phyloP scores from a whole-genome alignment of 1,140 invertebrate genomes.

The Pantala flavescens region DNA sequence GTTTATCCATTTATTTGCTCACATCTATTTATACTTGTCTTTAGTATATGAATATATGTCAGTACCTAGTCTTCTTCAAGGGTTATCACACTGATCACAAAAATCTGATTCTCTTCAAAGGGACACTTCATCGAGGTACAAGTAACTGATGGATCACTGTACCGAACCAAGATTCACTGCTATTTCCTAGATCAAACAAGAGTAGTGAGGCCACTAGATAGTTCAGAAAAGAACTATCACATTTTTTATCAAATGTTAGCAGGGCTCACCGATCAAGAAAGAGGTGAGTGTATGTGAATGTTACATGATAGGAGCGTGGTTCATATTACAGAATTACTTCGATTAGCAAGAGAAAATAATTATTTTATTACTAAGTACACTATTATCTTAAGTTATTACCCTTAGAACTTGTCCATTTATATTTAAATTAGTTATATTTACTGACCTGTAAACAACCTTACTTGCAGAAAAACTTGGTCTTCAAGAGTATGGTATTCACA shows the following conservation, averaged over 20 bases:
- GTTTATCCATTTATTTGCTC: no score
- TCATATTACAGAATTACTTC: background rate
- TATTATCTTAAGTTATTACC: no score
- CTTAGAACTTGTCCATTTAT: no score
- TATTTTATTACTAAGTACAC: no score
- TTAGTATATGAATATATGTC: no score
- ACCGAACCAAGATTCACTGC: slow-evolving; percentile 91
- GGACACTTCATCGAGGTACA: slow-evolving; percentile 94
- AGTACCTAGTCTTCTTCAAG: no score
- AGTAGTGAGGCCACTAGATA: slow-evolving; percentile 69
- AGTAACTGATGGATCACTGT: slow-evolving; percentile 88
- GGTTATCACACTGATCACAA: no score
- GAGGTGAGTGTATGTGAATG: slow-evolving; percentile 39
- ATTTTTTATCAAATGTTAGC: slow-evolving; percentile 96
- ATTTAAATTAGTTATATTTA: background rate
- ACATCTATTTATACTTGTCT: no score
- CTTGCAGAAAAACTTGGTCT: slow-evolving; percentile 59
- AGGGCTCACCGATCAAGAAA: slow-evolving; percentile 75
- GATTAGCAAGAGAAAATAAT: background rate
- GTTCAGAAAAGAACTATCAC: slow-evolving; percentile 85
- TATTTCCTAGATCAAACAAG: slow-evolving; percentile 89
- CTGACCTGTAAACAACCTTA: no score
- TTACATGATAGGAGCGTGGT: slow-evolving; percentile 12
- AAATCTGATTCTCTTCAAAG: slow-evolving; percentile 39
- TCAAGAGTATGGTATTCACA: slow-evolving; percentile 69